phyloP scores from a whole-genome alignment of 2,888 invertebrate genomes.

The Dasysyrphus albostriatus region DNA sequence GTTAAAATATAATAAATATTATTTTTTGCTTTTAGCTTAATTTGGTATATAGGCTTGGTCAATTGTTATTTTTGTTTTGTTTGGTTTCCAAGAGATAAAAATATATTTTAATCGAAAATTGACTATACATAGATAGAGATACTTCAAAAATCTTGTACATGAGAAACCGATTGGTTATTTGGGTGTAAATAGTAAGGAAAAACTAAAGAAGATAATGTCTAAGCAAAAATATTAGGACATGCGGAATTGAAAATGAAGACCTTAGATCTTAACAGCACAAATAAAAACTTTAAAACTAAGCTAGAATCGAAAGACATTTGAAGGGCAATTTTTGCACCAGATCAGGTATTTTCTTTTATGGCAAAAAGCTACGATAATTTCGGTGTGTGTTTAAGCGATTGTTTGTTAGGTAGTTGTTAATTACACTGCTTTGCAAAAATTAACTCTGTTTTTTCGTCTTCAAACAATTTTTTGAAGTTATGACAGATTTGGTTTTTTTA shows the following conservation, averaged over 20 bases:
- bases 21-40: conserved; percentile 41
- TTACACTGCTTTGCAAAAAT: too few species aligned
- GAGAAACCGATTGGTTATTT: conserved; percentile 70
- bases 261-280: background rate
- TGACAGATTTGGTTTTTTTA: too few species aligned
- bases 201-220: background rate
- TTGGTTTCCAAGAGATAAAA: conserved; percentile 32
- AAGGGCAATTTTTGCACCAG: too few species aligned
- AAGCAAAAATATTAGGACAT: background rate
- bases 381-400: too few species aligned
- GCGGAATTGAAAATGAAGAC: conserved; percentile 9
- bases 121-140: conserved; percentile 36
- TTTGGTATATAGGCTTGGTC: conserved; percentile 65
- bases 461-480: too few species aligned
- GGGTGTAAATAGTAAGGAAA: conserved; percentile 42
- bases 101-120: conserved; percentile 49
- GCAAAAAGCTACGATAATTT: too few species aligned
- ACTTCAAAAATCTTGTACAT: conserved; percentile 70
- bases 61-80: conserved; percentile 50
- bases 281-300: background rate
- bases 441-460: too few species aligned
- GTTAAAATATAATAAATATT: conserved; percentile 20
- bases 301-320: background rate
- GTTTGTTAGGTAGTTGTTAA: too few species aligned
- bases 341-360: too few species aligned